A percentile compares a stretch with the other conserved stretches of the same genome.
phyloP scores from a whole-genome alignment of 2,113 vertebrate genomes.

The Scomber scombrus region DNA sequence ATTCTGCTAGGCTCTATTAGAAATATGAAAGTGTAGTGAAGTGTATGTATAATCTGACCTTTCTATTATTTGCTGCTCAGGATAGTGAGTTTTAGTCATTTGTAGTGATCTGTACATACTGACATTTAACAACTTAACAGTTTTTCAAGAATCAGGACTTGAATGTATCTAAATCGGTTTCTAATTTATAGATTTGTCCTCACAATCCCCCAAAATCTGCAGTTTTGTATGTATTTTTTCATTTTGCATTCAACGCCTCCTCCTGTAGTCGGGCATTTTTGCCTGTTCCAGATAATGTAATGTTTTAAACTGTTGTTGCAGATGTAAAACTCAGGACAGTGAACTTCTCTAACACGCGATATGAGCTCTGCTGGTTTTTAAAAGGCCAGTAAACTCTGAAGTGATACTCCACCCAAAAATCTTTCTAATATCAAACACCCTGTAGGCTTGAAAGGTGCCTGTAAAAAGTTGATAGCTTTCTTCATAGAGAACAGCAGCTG shows the following conservation, averaged over 20 bases:
- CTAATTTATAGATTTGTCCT: not conserved
- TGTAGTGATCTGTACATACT: not conserved
- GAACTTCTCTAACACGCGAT: constrained; percentile 1
- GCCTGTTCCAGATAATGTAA: not conserved
- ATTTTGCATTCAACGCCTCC: too few species aligned
- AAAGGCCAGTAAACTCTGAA: constrained; percentile 33
- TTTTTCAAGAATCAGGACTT: not conserved
- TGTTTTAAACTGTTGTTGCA: not conserved
- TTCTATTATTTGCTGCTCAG: not conserved
- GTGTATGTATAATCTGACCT: not conserved
- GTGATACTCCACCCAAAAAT: constrained; percentile 17
- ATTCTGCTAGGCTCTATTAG: not conserved
- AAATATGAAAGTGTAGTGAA: not conserved
- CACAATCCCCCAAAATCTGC: not conserved
- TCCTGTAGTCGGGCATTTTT: not conserved
- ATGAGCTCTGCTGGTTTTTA: not conserved
- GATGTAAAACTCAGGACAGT: constrained; percentile 17
- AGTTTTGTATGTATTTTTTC: not conserved
- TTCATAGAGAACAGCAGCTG: not conserved
- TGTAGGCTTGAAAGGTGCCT: constrained; percentile 23
- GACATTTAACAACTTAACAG: not conserved
- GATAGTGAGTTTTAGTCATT: not conserved
- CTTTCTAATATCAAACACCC: constrained; percentile 47
- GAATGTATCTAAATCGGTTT: not conserved
- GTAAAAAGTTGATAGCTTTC: constrained; percentile 17